Evolutionary conservation across 2,113 vertebrate species (phyloP).

Genomic region (Origma solitaria): DNA sequence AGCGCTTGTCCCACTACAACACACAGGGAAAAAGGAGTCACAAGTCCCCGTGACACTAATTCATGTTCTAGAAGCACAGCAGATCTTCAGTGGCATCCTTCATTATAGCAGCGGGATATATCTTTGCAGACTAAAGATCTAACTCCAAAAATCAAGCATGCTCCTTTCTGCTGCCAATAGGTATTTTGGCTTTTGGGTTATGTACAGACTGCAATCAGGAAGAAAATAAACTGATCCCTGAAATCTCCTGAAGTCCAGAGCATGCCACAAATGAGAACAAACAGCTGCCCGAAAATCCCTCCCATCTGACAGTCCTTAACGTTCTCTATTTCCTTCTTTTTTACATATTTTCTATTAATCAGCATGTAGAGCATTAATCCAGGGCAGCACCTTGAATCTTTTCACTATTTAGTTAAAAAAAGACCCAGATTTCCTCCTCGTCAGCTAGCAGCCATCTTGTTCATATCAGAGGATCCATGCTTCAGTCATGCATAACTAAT

Average conservation of each 20-base stretch:
- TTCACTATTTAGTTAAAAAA: neutral
- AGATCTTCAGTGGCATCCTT: neutral
- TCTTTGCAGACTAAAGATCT: neutral
- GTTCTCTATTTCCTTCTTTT: neutral
- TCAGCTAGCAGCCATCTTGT: neutral
- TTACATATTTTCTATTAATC: neutral
- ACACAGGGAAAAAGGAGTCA: neutral
- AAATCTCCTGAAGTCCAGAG: neutral
- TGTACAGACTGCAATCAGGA: neutral
- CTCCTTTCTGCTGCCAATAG: neutral
- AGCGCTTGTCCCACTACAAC: neutral
- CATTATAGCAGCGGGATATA: neutral
- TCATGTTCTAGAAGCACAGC: neutral
- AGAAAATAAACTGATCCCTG: neutral
- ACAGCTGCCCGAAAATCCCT: neutral
- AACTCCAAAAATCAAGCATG: neutral
- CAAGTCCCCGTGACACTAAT: neutral
- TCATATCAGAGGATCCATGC: neutral
- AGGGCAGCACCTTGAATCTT: neutral
- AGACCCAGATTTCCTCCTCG: neutral
- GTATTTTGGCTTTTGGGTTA: neutral
- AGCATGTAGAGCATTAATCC: neutral
- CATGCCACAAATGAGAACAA: neutral
- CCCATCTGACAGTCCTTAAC: neutral
- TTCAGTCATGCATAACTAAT: conserved; percentile 50